A percentile compares a stretch with the other conserved stretches of the same genome.
phyloP scores from a whole-genome alignment of 2,797 vertebrate genomes.

The Anniella stebbinsi region DNA sequence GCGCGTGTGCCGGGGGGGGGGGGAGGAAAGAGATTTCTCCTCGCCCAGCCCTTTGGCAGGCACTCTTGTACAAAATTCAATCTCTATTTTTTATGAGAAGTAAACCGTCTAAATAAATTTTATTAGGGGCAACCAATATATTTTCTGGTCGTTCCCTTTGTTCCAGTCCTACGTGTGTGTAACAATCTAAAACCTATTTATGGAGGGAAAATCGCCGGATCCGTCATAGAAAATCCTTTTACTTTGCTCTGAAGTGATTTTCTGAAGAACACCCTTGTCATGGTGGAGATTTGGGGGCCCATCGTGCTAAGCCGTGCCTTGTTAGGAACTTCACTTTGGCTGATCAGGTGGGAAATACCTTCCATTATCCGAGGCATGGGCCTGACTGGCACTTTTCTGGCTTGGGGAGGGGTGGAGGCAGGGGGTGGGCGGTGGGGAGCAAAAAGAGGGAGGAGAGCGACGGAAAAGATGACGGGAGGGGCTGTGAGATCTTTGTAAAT shows the following conservation, averaged over 20 bases:
- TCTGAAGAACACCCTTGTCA: constrained; percentile 82
- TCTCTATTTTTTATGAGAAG: constrained; percentile 90
- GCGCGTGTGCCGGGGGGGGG: not conserved
- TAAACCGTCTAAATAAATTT: constrained; percentile 92
- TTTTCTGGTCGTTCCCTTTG: constrained; percentile 87
- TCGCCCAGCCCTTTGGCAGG: constrained; percentile 81
- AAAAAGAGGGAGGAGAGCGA: not conserved
- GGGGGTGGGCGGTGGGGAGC: not conserved
- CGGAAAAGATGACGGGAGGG: not conserved
- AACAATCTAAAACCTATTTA: constrained; percentile 91
- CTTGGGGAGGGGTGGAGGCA: constrained; percentile 71
- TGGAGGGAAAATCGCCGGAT: constrained; percentile 87
- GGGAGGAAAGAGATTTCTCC: constrained; percentile 79
- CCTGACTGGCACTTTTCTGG: constrained; percentile 81
- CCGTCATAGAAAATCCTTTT: constrained; percentile 87
- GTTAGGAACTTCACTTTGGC: constrained; percentile 81
- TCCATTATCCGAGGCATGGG: constrained; percentile 78
- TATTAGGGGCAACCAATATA: constrained; percentile 89
- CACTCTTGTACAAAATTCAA: constrained; percentile 87
- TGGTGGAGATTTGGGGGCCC: constrained; percentile 80
- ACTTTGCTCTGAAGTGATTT: constrained; percentile 83
- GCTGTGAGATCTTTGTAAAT: constrained; percentile 75
- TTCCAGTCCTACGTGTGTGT: constrained; percentile 86
- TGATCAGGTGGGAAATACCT: constrained; percentile 82
- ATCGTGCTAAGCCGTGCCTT: constrained; percentile 77